These are phyloP conservation scores for Pituophis catenifer DNA, from an alignment of 2,113 vertebrate genomes.

Conservation along the genomic window DNA sequence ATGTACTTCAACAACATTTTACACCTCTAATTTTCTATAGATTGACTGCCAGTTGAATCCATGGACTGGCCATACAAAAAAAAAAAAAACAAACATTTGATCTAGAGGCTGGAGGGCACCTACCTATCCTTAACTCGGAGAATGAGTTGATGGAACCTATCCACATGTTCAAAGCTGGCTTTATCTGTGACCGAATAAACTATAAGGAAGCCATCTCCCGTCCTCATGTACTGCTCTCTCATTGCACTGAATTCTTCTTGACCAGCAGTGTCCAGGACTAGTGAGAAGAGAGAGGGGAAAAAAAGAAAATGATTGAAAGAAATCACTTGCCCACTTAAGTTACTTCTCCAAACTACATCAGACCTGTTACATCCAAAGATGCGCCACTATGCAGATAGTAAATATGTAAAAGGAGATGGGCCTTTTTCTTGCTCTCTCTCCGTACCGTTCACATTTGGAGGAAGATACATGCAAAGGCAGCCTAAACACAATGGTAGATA, in stretches of 20 bases:
- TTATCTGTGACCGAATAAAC: conserved; percentile 97
- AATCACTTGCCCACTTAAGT: not conserved
- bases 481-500: not conserved
- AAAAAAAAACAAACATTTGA: fast-evolving
- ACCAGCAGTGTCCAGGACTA: conserved; percentile 93
- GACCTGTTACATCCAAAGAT: not conserved
- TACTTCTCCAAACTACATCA: not conserved
- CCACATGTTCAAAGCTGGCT: conserved; percentile 97
- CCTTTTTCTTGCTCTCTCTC: not conserved
- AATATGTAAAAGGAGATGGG: not conserved
- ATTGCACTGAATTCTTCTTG: conserved; percentile 99
- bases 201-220: conserved; percentile 95
- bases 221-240: conserved; percentile 99
- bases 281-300: conserved; percentile 33
- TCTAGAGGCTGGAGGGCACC: conserved; percentile 5
- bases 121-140: conserved; percentile 97
- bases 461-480: not conserved
- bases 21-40: not conserved
- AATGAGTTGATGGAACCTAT: conserved; percentile 97
- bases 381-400: not conserved
- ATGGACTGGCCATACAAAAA: fast-evolving
- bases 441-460: no score
- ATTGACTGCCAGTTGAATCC: not conserved
- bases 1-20: not conserved
- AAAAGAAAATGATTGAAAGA: not conserved